Evolutionary conservation across 1,140 invertebrate genomes (phyloP), one percentile per base, ranked within the genome.

Genomic region (Latrodectus geometricus): DNA sequence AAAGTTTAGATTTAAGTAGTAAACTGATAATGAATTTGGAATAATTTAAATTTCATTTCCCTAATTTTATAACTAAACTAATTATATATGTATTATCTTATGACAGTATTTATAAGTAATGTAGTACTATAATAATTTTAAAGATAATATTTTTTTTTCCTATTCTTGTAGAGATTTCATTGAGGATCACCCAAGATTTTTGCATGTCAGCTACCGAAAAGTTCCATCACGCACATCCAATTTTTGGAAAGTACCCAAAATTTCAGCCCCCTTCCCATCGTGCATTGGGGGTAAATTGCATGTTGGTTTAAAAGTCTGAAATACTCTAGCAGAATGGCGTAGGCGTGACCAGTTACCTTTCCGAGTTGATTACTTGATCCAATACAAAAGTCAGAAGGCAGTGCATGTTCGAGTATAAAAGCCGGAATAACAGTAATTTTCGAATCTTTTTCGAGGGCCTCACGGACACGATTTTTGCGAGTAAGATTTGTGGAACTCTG

Each of bases 341-440:
- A 72, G 79, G 79, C 79, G 79, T 81, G 79, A 81, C 79, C 54
- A 9, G 15, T 69, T 20, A 9, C 68, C 12, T 17, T 72, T 9
- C 17, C 12, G 1, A 17, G 17, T 70, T 81, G 48, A 49, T 72
- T 72, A 54, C 79, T 61, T 35, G 79, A 79, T 20, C 49, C 54
- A 35, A 35, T 8, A 61, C 54, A 61, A 61, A 61, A 61, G 11
- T 17, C 14, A 35, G 49, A 52, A 56, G 54, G 54, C 35, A 20
- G 49, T 35, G 65, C 54, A 14, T 61, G 11, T 61, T 11, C 54
- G 8, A 8, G 54, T 0, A 61, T 11, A 50, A 79, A 23, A 68
- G 77, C n/a, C 52, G 76, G 79, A 72, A 81, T 81, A 23, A 49
- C 70, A 56, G 79, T 81, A 81, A 81, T 81, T 81, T 81, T 70